Percentiles rank a stretch among this genome's conserved stretches.
phyloP scores from a whole-genome alignment of 2,888 invertebrate species.

The Linnaemya tessellans region DNA sequence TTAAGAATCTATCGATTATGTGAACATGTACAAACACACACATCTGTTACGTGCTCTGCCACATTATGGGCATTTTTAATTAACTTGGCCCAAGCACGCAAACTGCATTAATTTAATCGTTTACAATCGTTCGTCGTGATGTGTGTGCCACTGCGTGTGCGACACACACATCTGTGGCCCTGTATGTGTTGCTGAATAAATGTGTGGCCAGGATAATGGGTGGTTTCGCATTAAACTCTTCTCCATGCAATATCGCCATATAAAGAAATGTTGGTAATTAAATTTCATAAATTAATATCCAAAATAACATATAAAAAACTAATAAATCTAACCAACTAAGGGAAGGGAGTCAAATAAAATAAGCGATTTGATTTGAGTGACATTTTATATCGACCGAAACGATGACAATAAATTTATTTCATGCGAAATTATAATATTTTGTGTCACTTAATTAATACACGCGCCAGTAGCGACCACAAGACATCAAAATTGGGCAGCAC shows the following conservation, averaged over 20 bases:
- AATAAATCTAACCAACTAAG: constrained; percentile 27
- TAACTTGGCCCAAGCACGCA: constrained; percentile 72
- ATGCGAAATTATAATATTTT: constrained; percentile 7
- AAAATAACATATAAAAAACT: constrained; percentile 21
- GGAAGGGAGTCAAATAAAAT: not conserved
- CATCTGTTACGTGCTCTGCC: constrained; percentile 65
- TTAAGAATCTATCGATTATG: constrained; percentile 57
- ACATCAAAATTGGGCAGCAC: not conserved
- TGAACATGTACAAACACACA: constrained; percentile 46
- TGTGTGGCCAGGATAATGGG: constrained; percentile 60
- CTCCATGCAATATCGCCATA: constrained; percentile 28
- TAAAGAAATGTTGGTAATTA: constrained; percentile 58
- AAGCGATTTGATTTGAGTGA: constrained; percentile 27
- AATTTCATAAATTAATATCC: constrained; percentile 66
- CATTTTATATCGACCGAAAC: constrained; percentile 4
- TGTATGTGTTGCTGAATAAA: constrained; percentile 25
- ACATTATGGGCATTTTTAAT: constrained; percentile 73
- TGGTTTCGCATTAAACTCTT: constrained; percentile 49
- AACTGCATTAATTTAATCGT: constrained; percentile 70
- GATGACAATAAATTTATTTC: constrained; percentile 3
- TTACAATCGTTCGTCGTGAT: constrained; percentile 41
- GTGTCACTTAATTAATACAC: not conserved
- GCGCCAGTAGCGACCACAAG: too few species aligned
- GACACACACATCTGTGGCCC: not conserved
- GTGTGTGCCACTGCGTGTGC: not conserved